Base-by-base conservation (phyloP, 2,888 invertebrate genomes). In the Uloborus plumipes region DNA sequence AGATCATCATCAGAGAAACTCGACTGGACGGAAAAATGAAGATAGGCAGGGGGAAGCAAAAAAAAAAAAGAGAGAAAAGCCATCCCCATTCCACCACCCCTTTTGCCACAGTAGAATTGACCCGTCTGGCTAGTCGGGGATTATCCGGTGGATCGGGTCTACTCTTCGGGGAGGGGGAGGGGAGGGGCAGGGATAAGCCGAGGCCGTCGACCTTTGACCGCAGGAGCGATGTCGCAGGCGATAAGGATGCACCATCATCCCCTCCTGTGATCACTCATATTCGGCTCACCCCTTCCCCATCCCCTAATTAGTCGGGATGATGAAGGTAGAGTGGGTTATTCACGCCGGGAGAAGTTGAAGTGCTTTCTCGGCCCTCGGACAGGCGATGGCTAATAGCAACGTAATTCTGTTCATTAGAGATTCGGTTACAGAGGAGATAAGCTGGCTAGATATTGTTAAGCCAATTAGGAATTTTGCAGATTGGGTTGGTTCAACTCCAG, bases 191-290 rank as follows among this genome's bases (percentile, higher is more conserved):
- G 18, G 16, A 58, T n/a, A 31, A 58, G 47, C 50, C 11, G 64
- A 80, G 80, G 80, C 69, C 80, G 74, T 69, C 80, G 80, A 80
- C 80, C 80, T 74, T 80, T 80, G 80, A 80, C 80, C 80, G 80
- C 64, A 15, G 53, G 71, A 61, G 6, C 72, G 79, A 79, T 79
- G 69, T 64, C 64, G 67, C 69, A 67, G 62, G 55, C 70, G 80
- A 80, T 80, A 80, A 80, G 80, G 69, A 80, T 64, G 74, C 61
- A 20, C 70, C 74, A 62, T 53, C 73, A 53, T 59, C 74, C 74
- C 80, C 69, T 70, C 39, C 39, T 62, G 69, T 79, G 61, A 72
- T 79, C 79, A 74, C 51, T 80, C 74, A 39, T 39, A 74, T 20
- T 18, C 69, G 22, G 64, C 53, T 58, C 64, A 51, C 69, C 69